Evolutionary conservation across 2,797 vertebrate species (phyloP).

Genomic region (Betta splendens): DNA sequence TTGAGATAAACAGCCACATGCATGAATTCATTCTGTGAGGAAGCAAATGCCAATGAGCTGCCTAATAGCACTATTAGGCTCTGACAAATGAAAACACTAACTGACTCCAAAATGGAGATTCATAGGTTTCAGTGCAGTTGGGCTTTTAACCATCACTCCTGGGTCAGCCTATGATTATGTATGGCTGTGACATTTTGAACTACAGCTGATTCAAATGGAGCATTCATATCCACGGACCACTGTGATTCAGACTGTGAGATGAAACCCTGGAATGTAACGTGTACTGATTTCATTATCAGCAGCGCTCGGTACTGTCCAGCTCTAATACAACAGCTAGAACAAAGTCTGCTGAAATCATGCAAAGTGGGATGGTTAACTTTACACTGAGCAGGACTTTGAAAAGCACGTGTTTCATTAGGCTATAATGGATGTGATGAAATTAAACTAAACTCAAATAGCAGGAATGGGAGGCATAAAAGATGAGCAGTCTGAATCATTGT

Average conservation of each 20-base stretch:
- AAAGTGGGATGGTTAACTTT: slow-evolving; percentile 55
- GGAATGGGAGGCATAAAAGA: slow-evolving; percentile 5
- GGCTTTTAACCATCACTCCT: slow-evolving; percentile 62
- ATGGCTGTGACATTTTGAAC: slow-evolving; percentile 73
- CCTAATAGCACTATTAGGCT: slow-evolving; percentile 73
- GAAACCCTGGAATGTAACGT: slow-evolving; percentile 59
- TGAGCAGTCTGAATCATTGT: neutral
- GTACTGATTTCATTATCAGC: slow-evolving; percentile 65
- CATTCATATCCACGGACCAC: slow-evolving; percentile 63
- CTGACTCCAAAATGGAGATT: slow-evolving; percentile 72
- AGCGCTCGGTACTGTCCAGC: slow-evolving; percentile 56
- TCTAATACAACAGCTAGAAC: slow-evolving; percentile 51
- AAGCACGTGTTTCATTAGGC: slow-evolving; percentile 42
- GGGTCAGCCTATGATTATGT: slow-evolving; percentile 73
- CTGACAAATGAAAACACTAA: slow-evolving; percentile 76
- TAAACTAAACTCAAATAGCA: slow-evolving; percentile 28
- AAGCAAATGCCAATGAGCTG: slow-evolving; percentile 73
- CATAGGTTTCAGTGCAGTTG: slow-evolving; percentile 61
- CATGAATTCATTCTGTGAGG: slow-evolving; percentile 66
- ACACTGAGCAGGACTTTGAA: slow-evolving; percentile 40
- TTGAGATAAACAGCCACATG: slow-evolving; percentile 53
- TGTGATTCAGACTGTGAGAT: slow-evolving; percentile 59
- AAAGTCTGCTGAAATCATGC: slow-evolving; percentile 44
- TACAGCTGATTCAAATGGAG: slow-evolving; percentile 69
- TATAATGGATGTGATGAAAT: slow-evolving; percentile 29